These are phyloP conservation scores for Blennius ocellaris DNA, from an alignment of 2,113 vertebrate genomes.

Conservation along the genomic window DNA sequence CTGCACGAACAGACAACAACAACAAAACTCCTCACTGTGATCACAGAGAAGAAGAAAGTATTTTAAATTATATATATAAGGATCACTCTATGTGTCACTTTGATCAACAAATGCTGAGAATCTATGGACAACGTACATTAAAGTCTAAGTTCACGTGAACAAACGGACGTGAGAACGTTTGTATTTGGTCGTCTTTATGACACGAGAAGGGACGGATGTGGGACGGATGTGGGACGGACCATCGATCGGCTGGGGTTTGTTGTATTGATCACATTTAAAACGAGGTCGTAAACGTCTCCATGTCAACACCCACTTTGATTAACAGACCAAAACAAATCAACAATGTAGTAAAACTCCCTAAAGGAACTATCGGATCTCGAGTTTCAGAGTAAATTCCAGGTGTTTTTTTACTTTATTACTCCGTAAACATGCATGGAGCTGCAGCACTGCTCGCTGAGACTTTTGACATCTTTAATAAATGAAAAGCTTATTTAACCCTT, in stretches of 20 bases:
- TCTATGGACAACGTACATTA: too few relatives aligned
- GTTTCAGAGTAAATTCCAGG: background rate
- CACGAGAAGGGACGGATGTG: background rate
- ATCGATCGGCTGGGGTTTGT: background rate
- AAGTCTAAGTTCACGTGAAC: too few relatives aligned
- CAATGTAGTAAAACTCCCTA: background rate
- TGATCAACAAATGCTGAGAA: too few relatives aligned
- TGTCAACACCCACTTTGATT: background rate
- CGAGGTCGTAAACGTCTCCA: background rate
- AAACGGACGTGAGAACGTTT: too few relatives aligned
- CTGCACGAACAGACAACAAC: constrained; percentile 16
- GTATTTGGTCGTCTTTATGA: too few relatives aligned
- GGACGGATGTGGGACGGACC: background rate
- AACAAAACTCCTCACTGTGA: constrained; percentile 13
- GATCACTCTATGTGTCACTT: too few relatives aligned
- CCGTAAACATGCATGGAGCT: too few relatives aligned
- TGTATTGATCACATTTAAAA: background rate
- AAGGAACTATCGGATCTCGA: background rate
- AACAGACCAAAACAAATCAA: background rate
- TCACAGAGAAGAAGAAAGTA: background rate
- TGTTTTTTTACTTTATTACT: too few relatives aligned
- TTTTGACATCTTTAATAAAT: too few relatives aligned
- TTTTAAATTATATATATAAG: background rate
- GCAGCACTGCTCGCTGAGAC: too few relatives aligned
- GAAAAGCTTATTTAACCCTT: background rate